Evolutionary conservation across 64 coral and sea anemone genomes (phyloP).

Genomic region (Montipora foliosa): DNA sequence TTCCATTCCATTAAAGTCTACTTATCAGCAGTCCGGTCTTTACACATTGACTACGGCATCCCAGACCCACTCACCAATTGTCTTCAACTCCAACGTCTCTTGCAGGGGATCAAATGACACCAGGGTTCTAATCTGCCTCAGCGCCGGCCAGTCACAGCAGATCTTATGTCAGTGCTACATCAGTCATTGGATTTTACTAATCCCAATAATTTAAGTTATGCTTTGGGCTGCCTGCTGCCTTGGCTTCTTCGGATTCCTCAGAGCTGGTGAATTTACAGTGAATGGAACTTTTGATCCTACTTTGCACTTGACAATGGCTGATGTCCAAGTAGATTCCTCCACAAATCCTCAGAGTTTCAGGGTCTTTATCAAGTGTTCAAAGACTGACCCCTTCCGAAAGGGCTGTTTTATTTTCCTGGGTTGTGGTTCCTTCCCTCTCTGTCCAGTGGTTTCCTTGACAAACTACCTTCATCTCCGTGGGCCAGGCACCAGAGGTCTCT

Average conservation of each 20-base stretch:
- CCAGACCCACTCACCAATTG: constrained; percentile 13
- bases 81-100: constrained; percentile 14
- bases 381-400: neutral
- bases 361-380: constrained; percentile 8
- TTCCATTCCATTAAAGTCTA: neutral
- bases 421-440: neutral
- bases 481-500: neutral
- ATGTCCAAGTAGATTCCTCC: neutral
- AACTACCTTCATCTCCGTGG: constrained; percentile 14
- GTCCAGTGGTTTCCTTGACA: neutral
- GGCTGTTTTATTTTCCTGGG: constrained; percentile 39
- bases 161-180: neutral
- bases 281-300: constrained; percentile 7
- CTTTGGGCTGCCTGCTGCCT: constrained; percentile 28
- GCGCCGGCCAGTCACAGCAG: constrained; percentile 8
- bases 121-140: neutral
- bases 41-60: constrained; percentile 39
- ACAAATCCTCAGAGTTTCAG: constrained; percentile 12
- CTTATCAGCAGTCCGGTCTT: constrained; percentile 1
- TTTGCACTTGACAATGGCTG: constrained; percentile 1
- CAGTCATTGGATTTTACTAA: neutral
- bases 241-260: neutral
- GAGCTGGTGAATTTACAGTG: constrained; percentile 13
- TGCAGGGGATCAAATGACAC: constrained; percentile 1
- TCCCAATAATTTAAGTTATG: neutral